phyloP scores from a whole-genome alignment of 2,888 invertebrate genomes.

The Drosophila atroscutellata region DNA sequence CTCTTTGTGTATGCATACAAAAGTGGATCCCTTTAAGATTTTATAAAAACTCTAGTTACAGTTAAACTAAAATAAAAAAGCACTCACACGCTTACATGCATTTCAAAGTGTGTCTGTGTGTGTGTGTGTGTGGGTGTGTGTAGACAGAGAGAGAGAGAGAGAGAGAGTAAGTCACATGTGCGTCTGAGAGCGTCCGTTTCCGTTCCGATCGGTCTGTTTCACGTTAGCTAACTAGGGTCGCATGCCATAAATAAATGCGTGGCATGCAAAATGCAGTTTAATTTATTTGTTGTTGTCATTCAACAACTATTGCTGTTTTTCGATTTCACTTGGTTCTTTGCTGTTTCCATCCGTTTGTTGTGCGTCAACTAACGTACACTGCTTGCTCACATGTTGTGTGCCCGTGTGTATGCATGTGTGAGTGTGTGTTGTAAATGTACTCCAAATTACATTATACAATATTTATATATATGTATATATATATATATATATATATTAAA shows the following conservation, averaged over 20 bases:
- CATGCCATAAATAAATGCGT: constrained; percentile 31
- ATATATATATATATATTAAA: constrained; percentile 51
- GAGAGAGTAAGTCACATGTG: constrained; percentile 45
- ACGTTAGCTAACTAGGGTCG: constrained; percentile 39
- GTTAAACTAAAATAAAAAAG: constrained; percentile 30
- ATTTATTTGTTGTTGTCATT: constrained; percentile 1
- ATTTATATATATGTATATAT: constrained; percentile 21
- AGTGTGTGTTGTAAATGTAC: constrained; percentile 61
- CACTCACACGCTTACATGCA: constrained; percentile 19
- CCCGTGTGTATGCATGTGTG: constrained; percentile 1
- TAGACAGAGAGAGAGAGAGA: neutral
- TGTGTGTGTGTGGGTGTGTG: constrained; percentile 10
- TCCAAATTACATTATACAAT: constrained; percentile 63
- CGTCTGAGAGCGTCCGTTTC: constrained; percentile 35
- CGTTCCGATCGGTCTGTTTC: constrained; percentile 26
- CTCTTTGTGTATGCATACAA: constrained; percentile 16
- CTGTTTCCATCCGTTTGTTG: constrained; percentile 34
- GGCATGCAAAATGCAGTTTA: constrained; percentile 37
- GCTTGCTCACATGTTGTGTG: constrained; percentile 4
- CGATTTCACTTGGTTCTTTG: constrained; percentile 8
- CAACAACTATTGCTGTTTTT: constrained; percentile 16
- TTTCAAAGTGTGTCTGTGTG: constrained; percentile 10
- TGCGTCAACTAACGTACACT: constrained; percentile 46
- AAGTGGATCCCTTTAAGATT: constrained; percentile 19
- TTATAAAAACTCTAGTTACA: constrained; percentile 41